A percentile compares a stretch with the other conserved stretches of the same genome.
phyloP scores from a whole-genome alignment of 2,797 vertebrate species.

The Hyperoplus immaculatus region DNA sequence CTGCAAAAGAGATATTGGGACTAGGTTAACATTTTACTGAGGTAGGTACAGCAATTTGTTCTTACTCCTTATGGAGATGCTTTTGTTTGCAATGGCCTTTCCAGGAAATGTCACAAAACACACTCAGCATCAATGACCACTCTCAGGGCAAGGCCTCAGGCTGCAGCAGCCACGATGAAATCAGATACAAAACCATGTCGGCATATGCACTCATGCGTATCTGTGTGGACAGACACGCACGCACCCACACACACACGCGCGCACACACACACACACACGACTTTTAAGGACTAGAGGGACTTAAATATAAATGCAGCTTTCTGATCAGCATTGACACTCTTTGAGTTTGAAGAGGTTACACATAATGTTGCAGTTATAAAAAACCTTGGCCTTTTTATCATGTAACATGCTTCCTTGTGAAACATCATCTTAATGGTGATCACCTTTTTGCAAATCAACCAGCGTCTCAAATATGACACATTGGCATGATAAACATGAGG shows the following conservation, averaged over 20 bases:
- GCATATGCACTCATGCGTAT: neutral
- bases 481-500: slow-evolving; percentile 42
- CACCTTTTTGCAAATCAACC: neutral
- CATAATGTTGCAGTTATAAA: neutral
- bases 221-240: neutral
- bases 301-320: neutral
- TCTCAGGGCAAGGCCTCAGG: slow-evolving; percentile 56
- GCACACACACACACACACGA: neutral
- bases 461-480: slow-evolving; percentile 25
- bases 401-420: neutral
- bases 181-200: slow-evolving; percentile 8
- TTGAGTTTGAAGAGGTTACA: neutral
- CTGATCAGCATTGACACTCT: neutral
- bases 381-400: neutral
- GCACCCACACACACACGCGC: neutral
- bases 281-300: neutral
- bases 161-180: slow-evolving; percentile 24
- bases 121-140: slow-evolving; percentile 63
- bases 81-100: slow-evolving; percentile 81
- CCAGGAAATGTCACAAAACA: slow-evolving; percentile 76
- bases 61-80: slow-evolving; percentile 59
- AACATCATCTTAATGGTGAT: neutral
- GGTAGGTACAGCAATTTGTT: slow-evolving; percentile 42
- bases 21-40: slow-evolving; percentile 36
- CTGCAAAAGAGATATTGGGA: slow-evolving; percentile 36